Conservation (phyloP, 2,113 vertebrate species). For the Rhinopomastus cyanomelas region DNA sequence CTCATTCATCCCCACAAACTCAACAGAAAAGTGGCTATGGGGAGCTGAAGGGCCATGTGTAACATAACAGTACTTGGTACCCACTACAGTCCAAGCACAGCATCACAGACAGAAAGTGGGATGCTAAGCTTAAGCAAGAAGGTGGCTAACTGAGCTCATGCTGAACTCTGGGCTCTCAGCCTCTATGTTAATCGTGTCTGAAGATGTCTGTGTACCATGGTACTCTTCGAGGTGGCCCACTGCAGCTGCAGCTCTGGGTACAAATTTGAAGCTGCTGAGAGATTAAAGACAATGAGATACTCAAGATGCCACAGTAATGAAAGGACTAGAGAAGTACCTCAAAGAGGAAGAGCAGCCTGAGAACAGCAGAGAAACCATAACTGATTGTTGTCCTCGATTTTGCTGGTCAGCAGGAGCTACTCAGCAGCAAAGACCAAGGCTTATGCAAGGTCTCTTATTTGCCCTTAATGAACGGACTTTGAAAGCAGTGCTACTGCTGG, state of each 20-base stretch:
- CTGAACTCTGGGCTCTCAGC: background rate
- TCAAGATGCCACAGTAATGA: background rate
- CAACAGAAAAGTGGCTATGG: background rate
- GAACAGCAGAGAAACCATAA: background rate
- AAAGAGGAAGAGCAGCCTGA: background rate
- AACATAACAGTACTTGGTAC: background rate
- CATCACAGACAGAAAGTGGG: background rate
- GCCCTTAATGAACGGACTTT: background rate
- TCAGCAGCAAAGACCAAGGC: background rate
- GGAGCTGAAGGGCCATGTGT: background rate
- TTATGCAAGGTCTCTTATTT: background rate
- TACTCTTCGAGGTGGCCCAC: background rate
- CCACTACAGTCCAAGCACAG: too few relatives aligned
- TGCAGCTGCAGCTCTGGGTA: background rate
- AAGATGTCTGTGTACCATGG: rapidly evolving
- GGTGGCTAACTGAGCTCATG: background rate
- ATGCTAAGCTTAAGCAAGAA: background rate
- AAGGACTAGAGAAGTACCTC: background rate
- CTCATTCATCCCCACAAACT: background rate
- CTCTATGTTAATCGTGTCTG: background rate
- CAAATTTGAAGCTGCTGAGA: background rate
- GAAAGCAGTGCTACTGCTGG: background rate
- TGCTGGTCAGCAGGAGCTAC: background rate
- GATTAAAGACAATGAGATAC: background rate
- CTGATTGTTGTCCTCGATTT: background rate